Percentiles rank a stretch among this genome's conserved stretches.
phyloP scores from a whole-genome alignment of 1,140 invertebrate genomes.

The Cataglyphis hispanica region DNA sequence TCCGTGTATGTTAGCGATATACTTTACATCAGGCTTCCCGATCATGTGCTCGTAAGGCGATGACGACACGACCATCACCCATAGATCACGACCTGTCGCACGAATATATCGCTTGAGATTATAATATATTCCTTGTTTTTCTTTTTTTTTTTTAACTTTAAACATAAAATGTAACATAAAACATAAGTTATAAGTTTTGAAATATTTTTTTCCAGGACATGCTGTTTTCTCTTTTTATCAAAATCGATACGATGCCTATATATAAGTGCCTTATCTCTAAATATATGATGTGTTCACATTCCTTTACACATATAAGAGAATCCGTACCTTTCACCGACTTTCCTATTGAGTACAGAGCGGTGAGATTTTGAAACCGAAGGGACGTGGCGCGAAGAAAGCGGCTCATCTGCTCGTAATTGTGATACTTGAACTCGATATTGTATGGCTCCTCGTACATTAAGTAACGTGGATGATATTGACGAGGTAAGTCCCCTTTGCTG shows the following conservation, averaged over 20 bases:
- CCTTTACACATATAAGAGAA: neutral
- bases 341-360: conserved; percentile 96
- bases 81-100: conserved; percentile 93
- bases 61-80: conserved; percentile 97
- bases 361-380: conserved; percentile 93
- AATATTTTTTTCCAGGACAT: neutral
- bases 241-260: neutral
- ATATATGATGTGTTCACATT: too few relatives aligned
- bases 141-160: neutral
- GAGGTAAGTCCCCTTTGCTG: conserved; percentile 76
- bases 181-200: neutral
- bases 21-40: conserved; percentile 96
- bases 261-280: neutral
- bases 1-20: conserved; percentile 96
- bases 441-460: conserved; percentile 83
- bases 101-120: neutral
- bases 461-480: conserved; percentile 81
- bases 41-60: conserved; percentile 96
- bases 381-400: conserved; percentile 93
- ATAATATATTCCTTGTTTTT: neutral
- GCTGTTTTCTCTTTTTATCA: neutral
- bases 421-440: conserved; percentile 93
- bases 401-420: conserved; percentile 95
- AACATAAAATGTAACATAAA: neutral
- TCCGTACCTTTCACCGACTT: conserved; percentile 95